Evolutionary conservation across 1,140 invertebrate species (phyloP).

Genomic region (Eriosoma lanigerum): DNA sequence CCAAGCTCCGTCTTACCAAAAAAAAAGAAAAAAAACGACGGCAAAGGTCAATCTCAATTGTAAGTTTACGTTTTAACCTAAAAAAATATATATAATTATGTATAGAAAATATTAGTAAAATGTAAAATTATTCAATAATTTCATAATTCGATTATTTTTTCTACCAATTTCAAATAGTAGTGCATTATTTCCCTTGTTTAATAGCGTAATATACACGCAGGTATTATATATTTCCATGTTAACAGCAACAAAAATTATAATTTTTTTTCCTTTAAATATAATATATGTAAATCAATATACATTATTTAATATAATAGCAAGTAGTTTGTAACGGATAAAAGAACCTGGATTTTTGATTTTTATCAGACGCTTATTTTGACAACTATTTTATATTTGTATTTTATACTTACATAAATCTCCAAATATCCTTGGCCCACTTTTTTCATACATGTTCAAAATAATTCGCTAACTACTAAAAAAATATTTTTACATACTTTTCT

Average conservation of each 20-base stretch:
- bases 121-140: too few species aligned
- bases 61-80: too few species aligned
- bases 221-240: not conserved
- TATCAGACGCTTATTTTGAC: not conserved
- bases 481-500: not conserved
- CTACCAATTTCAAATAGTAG: too few species aligned
- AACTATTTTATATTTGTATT: not conserved
- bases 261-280: not conserved
- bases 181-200: too few species aligned
- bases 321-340: too few species aligned
- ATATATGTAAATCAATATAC: not conserved
- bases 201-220: too few species aligned
- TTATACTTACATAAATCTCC: not conserved
- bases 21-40: conserved; percentile 80
- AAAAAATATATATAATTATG: too few species aligned
- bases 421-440: conserved; percentile 6
- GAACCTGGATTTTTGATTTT: not conserved
- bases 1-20: conserved; percentile 65
- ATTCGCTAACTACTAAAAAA: not conserved
- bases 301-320: too few species aligned
- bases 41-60: conserved; percentile 79
- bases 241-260: not conserved
- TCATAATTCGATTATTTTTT: too few species aligned
- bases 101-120: too few species aligned
- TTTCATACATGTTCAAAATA: not conserved